Percentiles rank a stretch among this genome's conserved stretches.
phyloP scores from a whole-genome alignment of 2,113 vertebrate species.

The Cathartes aura region DNA sequence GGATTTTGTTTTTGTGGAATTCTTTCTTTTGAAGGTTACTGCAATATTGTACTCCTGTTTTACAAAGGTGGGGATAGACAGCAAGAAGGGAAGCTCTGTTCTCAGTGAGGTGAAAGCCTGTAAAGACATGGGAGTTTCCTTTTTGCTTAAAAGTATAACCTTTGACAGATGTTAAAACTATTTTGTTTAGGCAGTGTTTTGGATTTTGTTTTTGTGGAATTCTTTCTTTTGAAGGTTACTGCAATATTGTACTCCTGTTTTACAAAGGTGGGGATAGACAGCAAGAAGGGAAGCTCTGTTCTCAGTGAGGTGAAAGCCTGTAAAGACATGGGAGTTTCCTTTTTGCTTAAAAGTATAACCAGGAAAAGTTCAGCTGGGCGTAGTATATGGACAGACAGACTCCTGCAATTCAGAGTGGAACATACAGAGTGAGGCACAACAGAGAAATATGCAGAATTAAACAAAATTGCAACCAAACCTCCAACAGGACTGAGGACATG shows the following conservation, averaged over 20 bases:
- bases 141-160: not conserved
- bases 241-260: not conserved
- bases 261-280: not conserved
- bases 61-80: not conserved
- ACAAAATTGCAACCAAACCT: not conserved
- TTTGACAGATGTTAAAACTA: not conserved
- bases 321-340: not conserved
- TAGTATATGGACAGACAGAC: not conserved
- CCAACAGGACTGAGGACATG: rapidly evolving
- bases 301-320: not conserved
- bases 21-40: not conserved
- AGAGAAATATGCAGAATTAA: not conserved
- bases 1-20: not conserved
- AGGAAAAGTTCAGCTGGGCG: not conserved
- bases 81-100: not conserved
- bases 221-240: not conserved
- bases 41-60: not conserved
- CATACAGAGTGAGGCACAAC: not conserved
- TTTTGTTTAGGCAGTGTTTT: not conserved
- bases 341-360: not conserved
- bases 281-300: not conserved
- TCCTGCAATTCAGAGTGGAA: not conserved
- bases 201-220: not conserved
- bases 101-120: not conserved
- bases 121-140: not conserved